A percentile compares a stretch with the other conserved stretches of the same genome.
These are phyloP conservation scores for Limnothrissa miodon DNA, from an alignment of 2,113 vertebrate species.

Conservation along the genomic window DNA sequence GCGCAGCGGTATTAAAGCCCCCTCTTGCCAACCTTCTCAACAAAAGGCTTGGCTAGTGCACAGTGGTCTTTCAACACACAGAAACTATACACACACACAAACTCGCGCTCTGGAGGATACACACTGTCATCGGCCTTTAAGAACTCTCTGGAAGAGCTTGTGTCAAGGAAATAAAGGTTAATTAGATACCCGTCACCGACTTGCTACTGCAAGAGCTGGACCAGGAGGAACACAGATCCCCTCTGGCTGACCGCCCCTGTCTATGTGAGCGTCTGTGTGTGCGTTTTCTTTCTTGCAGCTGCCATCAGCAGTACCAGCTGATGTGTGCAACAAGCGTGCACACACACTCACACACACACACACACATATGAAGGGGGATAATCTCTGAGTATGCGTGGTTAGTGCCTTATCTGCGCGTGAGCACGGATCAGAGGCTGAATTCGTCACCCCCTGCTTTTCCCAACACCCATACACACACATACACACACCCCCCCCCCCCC, in stretches of 20 bases:
- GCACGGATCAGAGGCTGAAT: constrained; percentile 51
- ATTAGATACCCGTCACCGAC: background rate
- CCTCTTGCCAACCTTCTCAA: background rate
- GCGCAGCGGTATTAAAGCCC: background rate
- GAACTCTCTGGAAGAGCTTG: background rate
- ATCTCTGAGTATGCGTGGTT: constrained; percentile 33
- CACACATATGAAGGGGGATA: constrained; percentile 37
- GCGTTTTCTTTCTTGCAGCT: constrained; percentile 27
- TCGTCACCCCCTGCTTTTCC: constrained; percentile 33
- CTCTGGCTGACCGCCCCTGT: background rate
- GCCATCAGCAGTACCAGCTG: constrained; percentile 31
- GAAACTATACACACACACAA: background rate
- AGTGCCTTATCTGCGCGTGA: constrained; percentile 53
- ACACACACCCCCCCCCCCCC: constrained; percentile 23
- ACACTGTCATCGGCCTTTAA: background rate
- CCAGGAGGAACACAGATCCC: background rate
- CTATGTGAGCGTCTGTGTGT: background rate
- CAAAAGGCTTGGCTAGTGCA: background rate
- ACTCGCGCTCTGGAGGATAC: background rate
- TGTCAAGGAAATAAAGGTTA: background rate
- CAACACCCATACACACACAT: background rate
- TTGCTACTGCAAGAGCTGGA: background rate
- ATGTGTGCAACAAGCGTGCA: constrained; percentile 17
- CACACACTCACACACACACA: constrained; percentile 18
- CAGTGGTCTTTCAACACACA: background rate